Percentiles rank a stretch among this genome's conserved stretches.
Conservation (phyloP, 1,140 invertebrate species). For the Heliconius congener region DNA sequence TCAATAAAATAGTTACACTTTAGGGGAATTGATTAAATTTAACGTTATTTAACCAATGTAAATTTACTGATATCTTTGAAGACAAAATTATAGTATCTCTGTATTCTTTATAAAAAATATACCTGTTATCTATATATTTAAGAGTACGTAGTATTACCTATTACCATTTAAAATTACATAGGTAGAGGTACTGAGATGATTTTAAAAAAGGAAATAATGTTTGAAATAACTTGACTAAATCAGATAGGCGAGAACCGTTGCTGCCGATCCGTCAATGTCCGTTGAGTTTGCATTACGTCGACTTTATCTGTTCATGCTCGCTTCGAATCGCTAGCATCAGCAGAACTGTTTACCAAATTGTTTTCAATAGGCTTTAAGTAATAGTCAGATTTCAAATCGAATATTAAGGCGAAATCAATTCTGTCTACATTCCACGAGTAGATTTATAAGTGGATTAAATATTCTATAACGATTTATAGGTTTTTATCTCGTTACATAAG, state of each 20-base stretch:
- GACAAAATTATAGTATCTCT: too few species aligned
- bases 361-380: slow-evolving; percentile 77
- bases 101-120: too few species aligned
- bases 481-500: slow-evolving; percentile 70
- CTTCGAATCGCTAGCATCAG: slow-evolving; percentile 76
- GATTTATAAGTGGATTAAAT: slow-evolving; percentile 67
- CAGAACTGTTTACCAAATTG: slow-evolving; percentile 77
- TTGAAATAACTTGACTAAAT: slow-evolving; percentile 77
- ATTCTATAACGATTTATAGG: slow-evolving; percentile 69
- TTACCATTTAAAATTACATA: not conserved
- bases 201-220: slow-evolving; percentile 73
- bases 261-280: slow-evolving; percentile 79
- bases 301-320: slow-evolving; percentile 73
- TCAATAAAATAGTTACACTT: too few species aligned
- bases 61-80: not conserved
- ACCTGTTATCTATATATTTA: too few species aligned
- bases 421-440: slow-evolving; percentile 56
- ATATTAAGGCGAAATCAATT: slow-evolving; percentile 48
- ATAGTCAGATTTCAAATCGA: slow-evolving; percentile 58
- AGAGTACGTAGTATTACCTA: not conserved
- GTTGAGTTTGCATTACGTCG: slow-evolving; percentile 75
- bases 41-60: not conserved
- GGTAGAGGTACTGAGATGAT: slow-evolving; percentile 16
- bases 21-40: not conserved
- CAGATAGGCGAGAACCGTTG: slow-evolving; percentile 76